phyloP scores from a whole-genome alignment of 2,888 invertebrate genomes.

The Strigamia transsilvanica region DNA sequence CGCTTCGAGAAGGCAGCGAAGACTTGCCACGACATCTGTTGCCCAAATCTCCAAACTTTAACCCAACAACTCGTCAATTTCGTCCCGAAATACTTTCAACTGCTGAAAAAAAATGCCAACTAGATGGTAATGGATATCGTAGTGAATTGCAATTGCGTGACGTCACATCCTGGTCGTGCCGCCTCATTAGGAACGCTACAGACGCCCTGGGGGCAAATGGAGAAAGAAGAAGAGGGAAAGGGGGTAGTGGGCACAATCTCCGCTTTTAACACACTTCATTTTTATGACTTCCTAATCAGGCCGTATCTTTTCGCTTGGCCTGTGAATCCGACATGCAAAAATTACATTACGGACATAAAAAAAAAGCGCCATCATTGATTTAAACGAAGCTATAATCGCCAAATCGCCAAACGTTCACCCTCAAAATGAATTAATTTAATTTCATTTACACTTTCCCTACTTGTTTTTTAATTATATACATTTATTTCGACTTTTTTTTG shows the following conservation, averaged over 20 bases:
- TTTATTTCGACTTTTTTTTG: not conserved
- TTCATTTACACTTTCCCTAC: not conserved
- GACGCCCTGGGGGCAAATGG: conserved; percentile 34
- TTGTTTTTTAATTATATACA: not conserved
- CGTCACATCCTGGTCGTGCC: conserved; percentile 34
- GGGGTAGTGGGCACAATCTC: conserved; percentile 25
- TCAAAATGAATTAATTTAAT: not conserved
- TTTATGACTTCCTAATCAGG: conserved; percentile 42
- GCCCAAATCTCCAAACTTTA: not conserved
- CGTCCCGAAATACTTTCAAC: not conserved
- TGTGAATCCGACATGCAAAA: conserved; percentile 42
- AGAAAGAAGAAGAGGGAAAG: not conserved
- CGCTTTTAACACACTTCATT: conserved; percentile 40
- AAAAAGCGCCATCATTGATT: not conserved
- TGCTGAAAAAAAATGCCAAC: not conserved
- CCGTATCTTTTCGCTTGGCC: conserved; percentile 38
- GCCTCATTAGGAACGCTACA: conserved; percentile 27
- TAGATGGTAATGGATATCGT: conserved; percentile 28
- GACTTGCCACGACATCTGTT: conserved; percentile 23
- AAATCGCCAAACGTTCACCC: not conserved
- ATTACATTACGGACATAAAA: conserved; percentile 10
- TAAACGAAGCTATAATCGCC: not conserved
- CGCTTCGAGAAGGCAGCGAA: not conserved
- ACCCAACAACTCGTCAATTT: not conserved
- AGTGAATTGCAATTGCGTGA: conserved; percentile 4